phyloP scores from a whole-genome alignment of 2,113 vertebrate genomes.

The Aspidoscelis tigris region DNA sequence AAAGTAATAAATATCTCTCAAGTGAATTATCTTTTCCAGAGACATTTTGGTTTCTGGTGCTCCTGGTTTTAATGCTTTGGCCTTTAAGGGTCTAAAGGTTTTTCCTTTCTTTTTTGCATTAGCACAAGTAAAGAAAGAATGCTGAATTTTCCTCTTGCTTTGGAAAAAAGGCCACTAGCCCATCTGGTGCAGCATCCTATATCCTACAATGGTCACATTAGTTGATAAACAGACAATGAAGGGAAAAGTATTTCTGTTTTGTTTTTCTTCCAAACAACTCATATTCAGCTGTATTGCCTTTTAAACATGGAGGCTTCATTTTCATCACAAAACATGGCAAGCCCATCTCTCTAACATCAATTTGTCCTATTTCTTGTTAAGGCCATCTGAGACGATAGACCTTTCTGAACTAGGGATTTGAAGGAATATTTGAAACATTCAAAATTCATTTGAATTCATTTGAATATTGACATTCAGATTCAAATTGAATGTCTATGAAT shows the following conservation, averaged over 20 bases:
- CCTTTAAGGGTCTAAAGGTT: neutral
- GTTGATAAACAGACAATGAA: neutral
- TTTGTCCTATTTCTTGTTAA: neutral
- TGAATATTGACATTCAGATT: too few species aligned
- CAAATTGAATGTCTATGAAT: too few species aligned
- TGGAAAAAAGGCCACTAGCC: neutral
- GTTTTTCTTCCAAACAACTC: too few species aligned
- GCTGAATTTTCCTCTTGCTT: neutral
- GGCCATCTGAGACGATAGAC: neutral
- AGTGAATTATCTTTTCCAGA: neutral
- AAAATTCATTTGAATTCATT: too few species aligned
- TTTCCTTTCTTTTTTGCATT: neutral
- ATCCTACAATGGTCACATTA: neutral
- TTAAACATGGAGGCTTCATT: neutral
- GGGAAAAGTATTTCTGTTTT: neutral
- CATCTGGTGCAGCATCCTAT: neutral
- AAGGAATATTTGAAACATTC: too few species aligned
- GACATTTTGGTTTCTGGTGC: neutral
- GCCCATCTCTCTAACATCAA: too few species aligned
- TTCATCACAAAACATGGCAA: neutral
- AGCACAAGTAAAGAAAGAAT: neutral
- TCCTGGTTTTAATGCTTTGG: too few species aligned
- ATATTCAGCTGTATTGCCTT: neutral
- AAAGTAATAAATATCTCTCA: neutral
- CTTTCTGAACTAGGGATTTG: neutral